phyloP scores from a whole-genome alignment of 2,797 vertebrate genomes.

The Babyrousa celebensis region DNA sequence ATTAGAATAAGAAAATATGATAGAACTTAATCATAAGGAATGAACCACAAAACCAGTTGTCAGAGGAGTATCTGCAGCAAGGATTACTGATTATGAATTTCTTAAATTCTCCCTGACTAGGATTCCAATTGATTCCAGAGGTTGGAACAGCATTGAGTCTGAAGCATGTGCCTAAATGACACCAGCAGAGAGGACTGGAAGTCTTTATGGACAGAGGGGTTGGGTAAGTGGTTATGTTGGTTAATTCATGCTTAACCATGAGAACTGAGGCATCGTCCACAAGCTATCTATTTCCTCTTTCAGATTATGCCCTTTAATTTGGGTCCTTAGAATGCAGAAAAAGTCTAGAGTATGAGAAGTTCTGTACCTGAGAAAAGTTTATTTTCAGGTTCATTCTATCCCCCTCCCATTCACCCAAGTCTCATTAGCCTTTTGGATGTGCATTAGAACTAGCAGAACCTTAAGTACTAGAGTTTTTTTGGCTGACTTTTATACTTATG shows the following conservation, averaged over 20 bases:
- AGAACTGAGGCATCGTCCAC: constrained; percentile 27
- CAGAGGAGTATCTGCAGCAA: not conserved
- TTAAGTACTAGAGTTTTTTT: constrained; percentile 55
- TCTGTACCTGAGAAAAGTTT: constrained; percentile 10
- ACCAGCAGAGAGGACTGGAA: not conserved
- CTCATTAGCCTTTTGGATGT: constrained; percentile 43
- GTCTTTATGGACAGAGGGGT: not conserved
- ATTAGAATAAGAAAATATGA: constrained; percentile 25
- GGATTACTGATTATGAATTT: not conserved
- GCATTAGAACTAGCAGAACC: constrained; percentile 61
- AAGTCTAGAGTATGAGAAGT: not conserved
- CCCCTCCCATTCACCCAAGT: not conserved
- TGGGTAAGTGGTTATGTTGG: not conserved
- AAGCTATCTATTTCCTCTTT: not conserved
- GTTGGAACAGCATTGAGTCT: not conserved
- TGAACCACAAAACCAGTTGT: not conserved
- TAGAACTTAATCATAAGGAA: not conserved
- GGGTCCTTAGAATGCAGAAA: not conserved
- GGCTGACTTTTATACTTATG: constrained; percentile 80
- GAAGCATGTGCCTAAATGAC: constrained; percentile 20
- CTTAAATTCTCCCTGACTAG: not conserved
- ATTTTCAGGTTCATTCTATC: constrained; percentile 69
- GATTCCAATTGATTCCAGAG: not conserved
- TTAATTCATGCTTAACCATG: constrained; percentile 1
- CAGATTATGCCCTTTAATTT: not conserved